Percentiles rank a stretch among this genome's conserved stretches.
phyloP scores from a whole-genome alignment of 2,113 vertebrate genomes.

The Ammospiza caudacuta region DNA sequence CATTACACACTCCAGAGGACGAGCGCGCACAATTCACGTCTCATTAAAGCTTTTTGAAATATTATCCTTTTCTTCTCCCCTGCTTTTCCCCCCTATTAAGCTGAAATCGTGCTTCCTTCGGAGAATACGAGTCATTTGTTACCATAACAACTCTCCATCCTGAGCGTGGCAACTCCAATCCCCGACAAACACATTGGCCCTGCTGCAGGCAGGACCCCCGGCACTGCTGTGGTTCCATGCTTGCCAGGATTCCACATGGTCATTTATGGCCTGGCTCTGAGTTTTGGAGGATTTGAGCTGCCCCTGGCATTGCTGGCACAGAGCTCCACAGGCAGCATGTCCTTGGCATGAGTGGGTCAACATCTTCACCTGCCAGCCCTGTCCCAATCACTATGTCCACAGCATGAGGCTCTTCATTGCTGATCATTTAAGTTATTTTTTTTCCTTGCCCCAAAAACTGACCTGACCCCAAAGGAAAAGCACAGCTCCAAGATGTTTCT shows the following conservation, averaged over 20 bases:
- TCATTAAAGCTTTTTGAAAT: conserved; percentile 43
- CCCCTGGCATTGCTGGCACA: not conserved
- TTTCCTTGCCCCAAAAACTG: not conserved
- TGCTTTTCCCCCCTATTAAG: conserved; percentile 17
- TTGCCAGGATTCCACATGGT: accelerated
- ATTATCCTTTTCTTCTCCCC: conserved; percentile 11
- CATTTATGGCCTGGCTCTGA: not conserved
- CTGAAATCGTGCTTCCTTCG: conserved; percentile 28
- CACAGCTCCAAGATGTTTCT: not conserved
- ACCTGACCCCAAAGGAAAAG: not conserved
- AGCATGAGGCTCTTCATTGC: not conserved
- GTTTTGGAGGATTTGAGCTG: not conserved
- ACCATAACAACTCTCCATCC: conserved; percentile 69
- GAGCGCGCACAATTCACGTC: not conserved
- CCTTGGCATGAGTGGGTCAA: not conserved
- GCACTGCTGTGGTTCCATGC: accelerated
- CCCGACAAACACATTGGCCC: not conserved
- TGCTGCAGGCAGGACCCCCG: not conserved
- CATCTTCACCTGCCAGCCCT: not conserved
- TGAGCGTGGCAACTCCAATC: not conserved
- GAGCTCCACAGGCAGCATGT: not conserved
- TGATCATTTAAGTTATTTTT: not conserved
- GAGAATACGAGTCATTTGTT: conserved; percentile 70
- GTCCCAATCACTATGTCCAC: not conserved
- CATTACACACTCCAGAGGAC: not conserved